Evolutionary conservation across 2,113 vertebrate species (phyloP), one percentile per base, ranked within the genome.

Genomic region (Dromas ardeola): DNA sequence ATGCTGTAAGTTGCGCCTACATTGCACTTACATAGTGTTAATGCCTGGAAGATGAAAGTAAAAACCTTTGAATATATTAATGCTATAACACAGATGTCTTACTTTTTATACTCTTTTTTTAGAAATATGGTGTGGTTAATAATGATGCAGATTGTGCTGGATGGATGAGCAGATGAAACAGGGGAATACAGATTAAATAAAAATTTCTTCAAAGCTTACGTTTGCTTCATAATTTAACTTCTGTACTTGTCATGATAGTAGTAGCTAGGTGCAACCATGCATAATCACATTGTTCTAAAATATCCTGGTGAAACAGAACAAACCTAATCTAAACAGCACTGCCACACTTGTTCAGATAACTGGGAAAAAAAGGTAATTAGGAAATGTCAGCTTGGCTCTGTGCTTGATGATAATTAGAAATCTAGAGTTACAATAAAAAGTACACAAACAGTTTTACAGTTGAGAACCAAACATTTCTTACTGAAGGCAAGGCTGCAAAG

Each of bases 11-110:
- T 97, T 97, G 95, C 8, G 17, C 96, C 98, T 97, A 95, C 97
- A 95, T 77, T 96, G 97, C 97, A 96, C 98, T 98, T 98, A 98
- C 97, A 98, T 52, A 98, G 92, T 92, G 97, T 98, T 98, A 98
- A 98, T 98, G 98, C 98, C 98, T 98, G 96, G 93, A 96, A 98
- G 98, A 98, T 98, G 98, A 98, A 98, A 98, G 98, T 98, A 97
- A 98, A 98, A 98, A 98, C 98, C 98, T 98, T 98, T 98, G 98
- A 98, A 98, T 98, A 98, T 98, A 98, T 98, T 98, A 98, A 98
- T 98, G 98, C 90, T 98, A 86, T 98, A 98, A 98, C 97, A 97
- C 98, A 98, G 98, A 98, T 98, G 98, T 98, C 98, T 98, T 98
- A 98, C 98, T 98, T 98, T 98, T 98, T 98, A 92, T 95, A 95